phyloP scores from a whole-genome alignment of 2,888 invertebrate species.

The Loripinus fragilis region DNA sequence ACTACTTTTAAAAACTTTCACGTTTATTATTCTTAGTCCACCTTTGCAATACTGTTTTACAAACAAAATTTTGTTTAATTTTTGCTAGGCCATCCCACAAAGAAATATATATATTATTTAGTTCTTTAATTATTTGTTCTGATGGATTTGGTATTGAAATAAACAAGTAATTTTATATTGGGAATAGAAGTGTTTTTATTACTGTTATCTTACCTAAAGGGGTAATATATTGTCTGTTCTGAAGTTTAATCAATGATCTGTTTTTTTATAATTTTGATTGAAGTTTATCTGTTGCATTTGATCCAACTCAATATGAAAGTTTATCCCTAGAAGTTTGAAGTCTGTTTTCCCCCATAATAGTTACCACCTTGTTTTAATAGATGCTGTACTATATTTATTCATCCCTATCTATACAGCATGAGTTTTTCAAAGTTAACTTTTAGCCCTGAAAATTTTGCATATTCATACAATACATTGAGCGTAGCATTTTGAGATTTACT shows the following conservation, averaged over 20 bases:
- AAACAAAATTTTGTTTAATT: neutral
- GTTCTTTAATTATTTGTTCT: neutral
- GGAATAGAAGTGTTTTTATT: neutral
- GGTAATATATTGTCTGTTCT: neutral
- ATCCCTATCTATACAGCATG: neutral
- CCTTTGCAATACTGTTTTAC: neutral
- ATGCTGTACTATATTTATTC: neutral
- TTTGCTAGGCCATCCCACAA: neutral
- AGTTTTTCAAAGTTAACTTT: neutral
- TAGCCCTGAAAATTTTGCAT: conserved; percentile 7
- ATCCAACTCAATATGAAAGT: neutral
- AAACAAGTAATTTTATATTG: neutral
- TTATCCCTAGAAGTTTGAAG: too few species aligned
- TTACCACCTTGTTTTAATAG: conserved; percentile 3
- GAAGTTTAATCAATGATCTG: neutral
- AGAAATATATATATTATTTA: neutral
- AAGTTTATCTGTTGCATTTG: neutral
- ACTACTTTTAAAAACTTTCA: neutral
- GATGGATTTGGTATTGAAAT: neutral
- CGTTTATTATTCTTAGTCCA: neutral
- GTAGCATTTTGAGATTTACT: neutral
- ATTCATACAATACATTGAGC: neutral
- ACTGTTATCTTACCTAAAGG: neutral
- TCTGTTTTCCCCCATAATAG: conserved; percentile 3
- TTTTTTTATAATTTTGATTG: neutral